phyloP scores from a whole-genome alignment of 2,888 invertebrate genomes.

The Brachypterus glaber region DNA sequence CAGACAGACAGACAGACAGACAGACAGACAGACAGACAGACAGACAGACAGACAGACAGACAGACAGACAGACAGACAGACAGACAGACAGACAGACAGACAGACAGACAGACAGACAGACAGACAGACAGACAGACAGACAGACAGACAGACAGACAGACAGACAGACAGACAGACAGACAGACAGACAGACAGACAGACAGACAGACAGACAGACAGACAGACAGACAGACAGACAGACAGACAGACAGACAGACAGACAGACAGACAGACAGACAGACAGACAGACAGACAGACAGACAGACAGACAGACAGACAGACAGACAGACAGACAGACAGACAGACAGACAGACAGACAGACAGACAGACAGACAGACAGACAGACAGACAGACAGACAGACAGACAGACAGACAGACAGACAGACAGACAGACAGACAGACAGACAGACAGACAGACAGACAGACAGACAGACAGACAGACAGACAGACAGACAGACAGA shows the following conservation, averaged over 20 bases:
- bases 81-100: conserved; percentile 2
- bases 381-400: conserved; percentile 21
- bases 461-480: conserved; percentile 20
- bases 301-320: conserved; percentile 6
- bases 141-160: conserved; percentile 2
- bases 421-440: conserved; percentile 20
- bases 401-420: conserved; percentile 21
- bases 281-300: conserved; percentile 6
- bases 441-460: conserved; percentile 20
- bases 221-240: conserved; percentile 2
- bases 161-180: conserved; percentile 2
- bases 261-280: conserved; percentile 6
- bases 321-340: conserved; percentile 6
- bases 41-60: conserved; percentile 2
- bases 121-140: conserved; percentile 2
- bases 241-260: conserved; percentile 4
- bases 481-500: conserved; percentile 20
- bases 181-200: conserved; percentile 2
- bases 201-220: conserved; percentile 2
- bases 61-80: conserved; percentile 2
- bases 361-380: conserved; percentile 20
- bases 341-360: conserved; percentile 14
- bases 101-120: conserved; percentile 2
- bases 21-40: conserved; percentile 2
- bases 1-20: conserved; percentile 2